phyloP scores from a whole-genome alignment of 2,797 vertebrate genomes.

The Rhinella marina region DNA sequence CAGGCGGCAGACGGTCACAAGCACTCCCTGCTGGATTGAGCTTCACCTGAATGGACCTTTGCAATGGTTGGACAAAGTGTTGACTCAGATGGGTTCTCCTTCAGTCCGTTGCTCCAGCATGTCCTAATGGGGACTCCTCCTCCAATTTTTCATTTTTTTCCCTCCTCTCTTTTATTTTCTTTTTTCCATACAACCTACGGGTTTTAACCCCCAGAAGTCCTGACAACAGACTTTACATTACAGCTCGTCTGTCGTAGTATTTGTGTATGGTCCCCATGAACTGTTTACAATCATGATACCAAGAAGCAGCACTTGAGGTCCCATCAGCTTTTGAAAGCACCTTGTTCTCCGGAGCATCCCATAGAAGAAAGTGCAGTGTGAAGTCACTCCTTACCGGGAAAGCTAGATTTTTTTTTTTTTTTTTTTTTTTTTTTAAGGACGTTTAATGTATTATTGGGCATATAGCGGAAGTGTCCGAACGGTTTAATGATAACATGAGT shows the following conservation, averaged over 20 bases:
- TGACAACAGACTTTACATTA: slow-evolving; percentile 74
- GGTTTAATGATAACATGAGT: slow-evolving; percentile 80
- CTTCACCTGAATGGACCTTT: slow-evolving; percentile 97
- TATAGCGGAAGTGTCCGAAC: slow-evolving; percentile 79
- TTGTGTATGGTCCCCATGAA: slow-evolving; percentile 83
- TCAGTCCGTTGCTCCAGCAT: slow-evolving; percentile 98
- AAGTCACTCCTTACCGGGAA: slow-evolving; percentile 76
- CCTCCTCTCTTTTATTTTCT: slow-evolving; percentile 1
- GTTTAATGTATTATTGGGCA: slow-evolving; percentile 78
- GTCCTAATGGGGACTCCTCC: slow-evolving; percentile 80
- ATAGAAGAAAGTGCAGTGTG: slow-evolving; percentile 82
- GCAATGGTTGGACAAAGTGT: slow-evolving; percentile 98
- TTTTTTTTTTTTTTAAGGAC: slow-evolving; percentile 79
- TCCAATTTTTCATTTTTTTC: background rate
- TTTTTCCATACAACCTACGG: slow-evolving; percentile 53
- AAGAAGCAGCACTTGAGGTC: slow-evolving; percentile 93
- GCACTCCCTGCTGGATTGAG: slow-evolving; percentile 99
- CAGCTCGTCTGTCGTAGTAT: slow-evolving; percentile 85
- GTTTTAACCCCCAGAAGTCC: slow-evolving; percentile 63
- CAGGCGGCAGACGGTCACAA: slow-evolving; percentile 96
- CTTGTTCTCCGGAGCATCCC: slow-evolving; percentile 87
- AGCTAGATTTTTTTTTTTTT: slow-evolving; percentile 70
- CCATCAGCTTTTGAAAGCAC: slow-evolving; percentile 90
- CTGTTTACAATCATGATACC: slow-evolving; percentile 79
- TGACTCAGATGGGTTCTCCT: slow-evolving; percentile 99